A percentile compares a stretch with the other conserved stretches of the same genome.
Conservation (phyloP, 2,888 invertebrate species). For the Eudasyphora cyanicolor region DNA sequence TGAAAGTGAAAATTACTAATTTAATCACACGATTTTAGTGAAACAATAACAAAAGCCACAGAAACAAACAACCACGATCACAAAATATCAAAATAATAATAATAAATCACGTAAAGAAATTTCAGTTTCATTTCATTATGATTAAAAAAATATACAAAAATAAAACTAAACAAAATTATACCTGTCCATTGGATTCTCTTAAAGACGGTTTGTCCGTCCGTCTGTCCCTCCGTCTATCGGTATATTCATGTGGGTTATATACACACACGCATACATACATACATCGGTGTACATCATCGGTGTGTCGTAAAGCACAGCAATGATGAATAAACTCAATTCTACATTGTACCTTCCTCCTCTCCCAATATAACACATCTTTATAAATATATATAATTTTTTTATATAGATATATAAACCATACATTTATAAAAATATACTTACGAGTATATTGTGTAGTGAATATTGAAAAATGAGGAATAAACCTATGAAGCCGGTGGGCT, state of each 20-base stretch:
- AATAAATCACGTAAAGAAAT: conserved; percentile 49
- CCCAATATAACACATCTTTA: not conserved
- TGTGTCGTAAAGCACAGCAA: too few relatives aligned
- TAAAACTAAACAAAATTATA: conserved; percentile 6
- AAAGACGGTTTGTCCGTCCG: not conserved
- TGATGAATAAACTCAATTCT: too few relatives aligned
- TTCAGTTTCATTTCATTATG: conserved; percentile 33
- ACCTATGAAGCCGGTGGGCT: not conserved
- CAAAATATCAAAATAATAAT: not conserved
- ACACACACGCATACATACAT: not conserved
- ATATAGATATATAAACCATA: not conserved
- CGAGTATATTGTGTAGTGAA: too few relatives aligned
- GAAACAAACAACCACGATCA: not conserved
- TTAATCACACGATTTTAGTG: not conserved
- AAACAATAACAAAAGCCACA: not conserved
- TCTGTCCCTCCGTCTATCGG: not conserved
- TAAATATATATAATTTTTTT: not conserved
- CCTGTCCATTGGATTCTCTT: not conserved
- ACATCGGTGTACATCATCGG: not conserved
- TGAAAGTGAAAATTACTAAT: conserved; percentile 47
- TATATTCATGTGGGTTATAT: not conserved
- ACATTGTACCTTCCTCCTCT: not conserved
- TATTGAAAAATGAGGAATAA: too few relatives aligned
- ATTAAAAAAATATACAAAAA: conserved; percentile 20
- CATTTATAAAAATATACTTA: not conserved